Conservation (phyloP, 1,140 invertebrate genomes). For the Lucilia cuprina region DNA sequence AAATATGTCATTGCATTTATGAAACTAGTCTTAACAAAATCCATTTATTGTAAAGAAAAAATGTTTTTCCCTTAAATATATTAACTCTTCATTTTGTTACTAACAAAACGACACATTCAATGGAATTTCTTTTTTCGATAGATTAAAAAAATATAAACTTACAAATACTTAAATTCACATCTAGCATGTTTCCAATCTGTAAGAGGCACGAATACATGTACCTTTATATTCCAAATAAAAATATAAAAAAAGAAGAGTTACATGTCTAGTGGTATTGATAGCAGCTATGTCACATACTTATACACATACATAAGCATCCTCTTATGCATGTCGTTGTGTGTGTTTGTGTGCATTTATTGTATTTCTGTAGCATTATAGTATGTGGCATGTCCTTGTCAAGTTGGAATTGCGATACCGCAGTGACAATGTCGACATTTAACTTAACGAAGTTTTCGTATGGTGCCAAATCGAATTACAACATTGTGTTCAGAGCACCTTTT, state of each 20-base stretch:
- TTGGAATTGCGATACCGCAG: conserved; percentile 19
- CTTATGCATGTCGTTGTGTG: not conserved
- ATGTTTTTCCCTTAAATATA: too few species aligned
- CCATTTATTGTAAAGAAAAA: too few species aligned
- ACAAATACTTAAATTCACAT: not conserved
- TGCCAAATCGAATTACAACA: conserved; percentile 3
- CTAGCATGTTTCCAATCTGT: not conserved
- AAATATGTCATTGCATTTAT: too few species aligned
- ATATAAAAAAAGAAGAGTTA: not conserved
- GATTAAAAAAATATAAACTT: not conserved
- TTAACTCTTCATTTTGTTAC: not conserved
- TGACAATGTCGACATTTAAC: conserved; percentile 37
- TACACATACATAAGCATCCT: not conserved
- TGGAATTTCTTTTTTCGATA: not conserved
- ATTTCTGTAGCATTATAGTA: not conserved
- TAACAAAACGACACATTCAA: not conserved
- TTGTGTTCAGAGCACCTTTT: not conserved
- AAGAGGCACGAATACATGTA: not conserved
- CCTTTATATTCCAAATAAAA: not conserved
- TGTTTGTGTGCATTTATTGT: not conserved
- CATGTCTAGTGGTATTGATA: not conserved
- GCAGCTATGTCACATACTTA: not conserved
- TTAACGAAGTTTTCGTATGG: not conserved
- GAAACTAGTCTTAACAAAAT: too few species aligned
- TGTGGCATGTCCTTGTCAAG: conserved; percentile 37